Evolutionary conservation across 2,888 invertebrate genomes (phyloP), one percentile per base, ranked within the genome.

Genomic region (Lottia scabra): DNA sequence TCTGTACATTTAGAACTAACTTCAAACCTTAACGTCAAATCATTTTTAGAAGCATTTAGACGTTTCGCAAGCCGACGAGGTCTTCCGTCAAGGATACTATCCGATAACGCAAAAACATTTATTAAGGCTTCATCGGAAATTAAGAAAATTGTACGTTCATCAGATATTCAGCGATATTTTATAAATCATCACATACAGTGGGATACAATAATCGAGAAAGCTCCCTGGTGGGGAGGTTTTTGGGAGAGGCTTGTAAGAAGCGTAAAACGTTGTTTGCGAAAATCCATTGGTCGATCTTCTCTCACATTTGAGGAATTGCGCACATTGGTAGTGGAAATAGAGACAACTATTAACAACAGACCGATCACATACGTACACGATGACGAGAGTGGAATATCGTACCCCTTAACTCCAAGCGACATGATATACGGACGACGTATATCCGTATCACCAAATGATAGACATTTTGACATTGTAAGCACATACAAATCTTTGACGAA

Each of bases 1-100:
- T 79, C 81, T 5, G 77, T 78, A 12, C 73, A 79, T 63, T 45
- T 79, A 19, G 76, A 78, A 71, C 19, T 73, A 6, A 70, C 74
- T 0, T 70, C 38, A 65, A 45, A 70, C 15, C 16, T 80, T n/a
- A 73, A 74, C 19, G 77, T 77, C 23, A 68, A 75, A 68, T 70
- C 72, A 12, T 80, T 76, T 69, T 38, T 78, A 0, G 77, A 77
- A n/a, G 72, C 77, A 13, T 77, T 79, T 45, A 70, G 67, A 56
- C n/a, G 26, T 73, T 2, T 68, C 77, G 65, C 67, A 12, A 73
- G n/a, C 15, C 16, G n/a, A 48, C 13, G 48, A 48, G 48, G 48
- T 19, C 2, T n/a, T 8, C n/a, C 48, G 16, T 48, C n/a, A 16
- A 48, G 16, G 8, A 13, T 48, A 8, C 10, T 48, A 13, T 48